Evolutionary conservation across 2,888 invertebrate genomes (phyloP), one percentile per base, ranked within the genome.

Genomic region (Mimas tiliae): DNA sequence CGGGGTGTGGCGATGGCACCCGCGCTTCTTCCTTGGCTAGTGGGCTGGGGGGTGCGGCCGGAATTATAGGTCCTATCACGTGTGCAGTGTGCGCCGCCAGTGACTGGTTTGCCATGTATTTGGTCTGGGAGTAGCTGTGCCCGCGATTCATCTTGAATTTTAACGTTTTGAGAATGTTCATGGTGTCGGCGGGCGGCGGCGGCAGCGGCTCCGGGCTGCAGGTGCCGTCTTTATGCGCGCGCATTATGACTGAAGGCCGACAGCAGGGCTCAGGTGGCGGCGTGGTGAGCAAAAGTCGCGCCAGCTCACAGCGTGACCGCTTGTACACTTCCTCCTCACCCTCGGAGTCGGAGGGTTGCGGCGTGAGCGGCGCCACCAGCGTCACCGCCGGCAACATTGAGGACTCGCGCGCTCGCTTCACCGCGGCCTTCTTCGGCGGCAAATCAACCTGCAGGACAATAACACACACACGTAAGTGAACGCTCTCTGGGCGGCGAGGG

Each of bases 341-440:
- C 90, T 98, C 98, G 0, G 97, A 97, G 86, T 98, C 98, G 0
- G 97, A 97, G 21, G 97, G 96, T 86, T 97, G 97, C 0, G 98
- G 98, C 3, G 98, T 98, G 66, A 97, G 95, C 74, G 94, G 88
- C 65, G 93, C 92, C 63, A 87, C 81, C 34, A 73, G 77, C 65
- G 87, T 83, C 64, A 58, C 21, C 38, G 58, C 38, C 58, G 55
- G 55, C 16, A 19, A 6, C 42, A 86, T 88, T 38, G 88, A 80
- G 1, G 87, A 83, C 78, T 88, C 88, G 64, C 86, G 78, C 69
- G 83, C 85, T 27, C 91, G 87, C 79, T 91, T 91, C 73, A 85
- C 65, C 21, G 88, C 88, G 67, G 88, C 89, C 81, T 89, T 89
- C 83, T 90, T 90, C 79, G 88, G 73, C 76, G 91, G 91, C 76